Evolutionary conservation across 2,113 vertebrate species (phyloP).

Genomic region (Anser cygnoides): DNA sequence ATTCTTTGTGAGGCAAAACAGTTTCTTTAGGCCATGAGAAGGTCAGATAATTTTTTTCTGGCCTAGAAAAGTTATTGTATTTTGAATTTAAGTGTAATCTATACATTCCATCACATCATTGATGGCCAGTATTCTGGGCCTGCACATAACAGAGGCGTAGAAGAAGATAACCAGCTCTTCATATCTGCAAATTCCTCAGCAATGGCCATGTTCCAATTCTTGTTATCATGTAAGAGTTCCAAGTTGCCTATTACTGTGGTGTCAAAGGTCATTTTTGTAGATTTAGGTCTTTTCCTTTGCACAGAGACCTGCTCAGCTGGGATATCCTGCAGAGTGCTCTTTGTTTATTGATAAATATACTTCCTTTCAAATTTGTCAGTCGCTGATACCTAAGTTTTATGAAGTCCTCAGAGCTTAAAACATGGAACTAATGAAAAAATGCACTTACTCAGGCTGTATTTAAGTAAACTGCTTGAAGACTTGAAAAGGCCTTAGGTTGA

Average conservation of each 20-base stretch:
- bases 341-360: conserved; percentile 22
- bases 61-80: neutral
- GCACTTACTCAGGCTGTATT: neutral
- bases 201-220: conserved; percentile 17
- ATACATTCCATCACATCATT: conserved; percentile 30
- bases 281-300: neutral
- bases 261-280: conserved; percentile 34
- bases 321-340: conserved; percentile 18
- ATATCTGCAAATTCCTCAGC: conserved; percentile 64
- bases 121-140: neutral
- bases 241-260: neutral
- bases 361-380: conserved; percentile 36
- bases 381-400: neutral
- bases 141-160: conserved; percentile 10
- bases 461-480: neutral
- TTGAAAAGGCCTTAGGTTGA: neutral
- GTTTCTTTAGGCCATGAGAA: neutral
- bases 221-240: conserved; percentile 35
- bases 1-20: neutral
- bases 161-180: conserved; percentile 53
- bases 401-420: neutral
- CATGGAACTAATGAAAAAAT: neutral
- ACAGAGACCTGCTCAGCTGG: neutral
- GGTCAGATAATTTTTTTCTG: neutral
- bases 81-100: neutral